A percentile compares a stretch with the other conserved stretches of the same genome.
Conservation (phyloP, 2,797 vertebrate species). For the Melanotaenia nigrans region DNA sequence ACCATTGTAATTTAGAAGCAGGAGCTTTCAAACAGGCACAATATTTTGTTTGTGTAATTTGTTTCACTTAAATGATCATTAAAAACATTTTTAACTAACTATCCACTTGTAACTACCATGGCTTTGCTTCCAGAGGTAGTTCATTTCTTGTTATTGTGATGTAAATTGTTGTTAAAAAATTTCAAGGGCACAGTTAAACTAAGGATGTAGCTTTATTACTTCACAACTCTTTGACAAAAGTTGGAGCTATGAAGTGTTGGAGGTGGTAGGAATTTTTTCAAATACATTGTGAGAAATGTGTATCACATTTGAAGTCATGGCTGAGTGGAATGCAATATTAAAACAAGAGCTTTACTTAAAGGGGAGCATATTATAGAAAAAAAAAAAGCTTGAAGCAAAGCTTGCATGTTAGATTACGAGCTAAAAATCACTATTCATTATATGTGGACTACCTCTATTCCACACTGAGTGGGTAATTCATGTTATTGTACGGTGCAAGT, state of each 20-base stretch:
- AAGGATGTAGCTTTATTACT: not conserved
- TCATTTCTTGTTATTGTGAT: not conserved
- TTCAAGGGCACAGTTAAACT: not conserved
- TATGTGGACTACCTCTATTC: too few species aligned
- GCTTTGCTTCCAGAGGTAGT: not conserved
- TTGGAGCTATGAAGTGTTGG: not conserved
- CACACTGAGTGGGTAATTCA: too few species aligned
- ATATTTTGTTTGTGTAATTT: not conserved
- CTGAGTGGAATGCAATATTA: too few species aligned
- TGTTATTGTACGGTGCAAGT: too few species aligned
- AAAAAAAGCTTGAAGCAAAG: too few species aligned
- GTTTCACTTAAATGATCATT: not conserved
- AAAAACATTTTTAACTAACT: not conserved
- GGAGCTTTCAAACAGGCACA: not conserved
- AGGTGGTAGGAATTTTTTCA: not conserved
- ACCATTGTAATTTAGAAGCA: not conserved
- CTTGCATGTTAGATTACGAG: too few species aligned
- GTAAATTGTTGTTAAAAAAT: not conserved
- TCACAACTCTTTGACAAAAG: not conserved
- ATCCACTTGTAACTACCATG: not conserved
- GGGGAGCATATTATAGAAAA: too few species aligned
- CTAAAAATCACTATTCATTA: too few species aligned
- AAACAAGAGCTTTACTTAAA: too few species aligned
- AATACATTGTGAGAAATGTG: not conserved
- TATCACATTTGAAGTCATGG: not conserved